phyloP scores from a whole-genome alignment of 2,797 vertebrate species.

The Sylvia borin region DNA sequence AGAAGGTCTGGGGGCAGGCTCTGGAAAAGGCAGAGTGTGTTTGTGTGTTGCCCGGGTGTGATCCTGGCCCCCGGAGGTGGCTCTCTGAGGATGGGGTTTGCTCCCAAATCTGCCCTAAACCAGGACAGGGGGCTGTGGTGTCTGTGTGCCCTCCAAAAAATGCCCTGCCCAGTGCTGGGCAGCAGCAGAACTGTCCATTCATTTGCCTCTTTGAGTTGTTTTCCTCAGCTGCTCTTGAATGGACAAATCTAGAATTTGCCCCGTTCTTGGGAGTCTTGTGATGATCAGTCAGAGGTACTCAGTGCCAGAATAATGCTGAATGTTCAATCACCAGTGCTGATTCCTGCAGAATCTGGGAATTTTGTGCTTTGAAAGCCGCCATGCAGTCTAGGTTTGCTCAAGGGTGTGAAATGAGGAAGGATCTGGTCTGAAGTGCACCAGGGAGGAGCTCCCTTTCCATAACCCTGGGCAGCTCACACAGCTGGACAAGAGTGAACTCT shows the following conservation, averaged over 20 bases:
- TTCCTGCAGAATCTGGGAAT: background rate
- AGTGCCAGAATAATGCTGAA: background rate
- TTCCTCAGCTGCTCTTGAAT: background rate
- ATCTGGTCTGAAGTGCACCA: background rate
- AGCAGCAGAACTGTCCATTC: fast-evolving
- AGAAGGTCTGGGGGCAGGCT: background rate
- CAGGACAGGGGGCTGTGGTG: background rate
- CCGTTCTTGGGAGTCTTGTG: background rate
- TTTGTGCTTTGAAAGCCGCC: background rate
- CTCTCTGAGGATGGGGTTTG: background rate
- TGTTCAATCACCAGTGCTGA: background rate
- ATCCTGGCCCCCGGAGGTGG: background rate
- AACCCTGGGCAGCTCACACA: background rate
- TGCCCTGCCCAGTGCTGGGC: fast-evolving
- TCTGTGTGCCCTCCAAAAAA: background rate
- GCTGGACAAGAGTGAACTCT: background rate
- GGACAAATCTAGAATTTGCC: background rate
- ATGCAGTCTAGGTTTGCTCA: background rate
- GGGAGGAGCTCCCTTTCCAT: background rate
- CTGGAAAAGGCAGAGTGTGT: background rate
- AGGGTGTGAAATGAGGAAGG: background rate
- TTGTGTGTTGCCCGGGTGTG: background rate
- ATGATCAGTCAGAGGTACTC: background rate
- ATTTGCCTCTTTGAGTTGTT: background rate
- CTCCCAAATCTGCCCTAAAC: background rate